phyloP scores from a whole-genome alignment of 1,140 invertebrate genomes.

The Drosophila nigromelanica region DNA sequence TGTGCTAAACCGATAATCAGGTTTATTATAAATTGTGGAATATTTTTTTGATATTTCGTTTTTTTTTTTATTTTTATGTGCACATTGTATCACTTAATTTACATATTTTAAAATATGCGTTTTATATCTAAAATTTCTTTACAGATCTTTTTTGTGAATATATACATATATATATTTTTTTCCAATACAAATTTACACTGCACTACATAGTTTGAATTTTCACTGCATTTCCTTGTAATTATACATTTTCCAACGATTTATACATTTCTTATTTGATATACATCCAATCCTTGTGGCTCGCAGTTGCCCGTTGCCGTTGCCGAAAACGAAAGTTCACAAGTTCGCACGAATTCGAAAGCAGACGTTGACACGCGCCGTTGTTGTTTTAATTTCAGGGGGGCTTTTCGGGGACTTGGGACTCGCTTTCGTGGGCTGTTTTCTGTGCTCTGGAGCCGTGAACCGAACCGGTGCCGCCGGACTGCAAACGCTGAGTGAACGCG shows the following conservation, averaged over 20 bases:
- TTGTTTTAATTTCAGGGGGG: conserved; percentile 30
- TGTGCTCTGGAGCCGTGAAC: conserved; percentile 59
- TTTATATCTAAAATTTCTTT: background rate
- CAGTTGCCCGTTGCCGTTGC: conserved; percentile 5
- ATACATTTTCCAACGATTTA: background rate
- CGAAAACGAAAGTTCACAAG: conserved; percentile 75
- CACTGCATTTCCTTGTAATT: conserved; percentile 12
- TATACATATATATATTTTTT: too few relatives aligned
- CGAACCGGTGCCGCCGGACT: conserved; percentile 82
- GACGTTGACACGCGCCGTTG: conserved; percentile 71
- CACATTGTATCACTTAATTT: conserved; percentile 12
- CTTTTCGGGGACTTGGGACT: conserved; percentile 33
- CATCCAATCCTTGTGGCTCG: conserved; percentile 25
- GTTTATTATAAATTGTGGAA: conserved; percentile 39
- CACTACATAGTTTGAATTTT: conserved; percentile 22
- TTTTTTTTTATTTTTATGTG: conserved; percentile 8
- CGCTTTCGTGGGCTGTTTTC: conserved; percentile 17
- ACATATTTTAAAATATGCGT: conserved; percentile 7
- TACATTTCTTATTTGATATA: conserved; percentile 29
- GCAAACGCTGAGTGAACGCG: conserved; percentile 81
- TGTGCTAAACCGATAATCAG: conserved; percentile 27
- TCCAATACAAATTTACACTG: conserved; percentile 22
- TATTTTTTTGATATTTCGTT: conserved; percentile 15
- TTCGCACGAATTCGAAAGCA: conserved; percentile 74
- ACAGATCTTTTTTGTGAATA: background rate